Evolutionary conservation across 2,888 invertebrate species (phyloP), one percentile per base, ranked within the genome.

Genomic region (Quadroppia sp.): DNA sequence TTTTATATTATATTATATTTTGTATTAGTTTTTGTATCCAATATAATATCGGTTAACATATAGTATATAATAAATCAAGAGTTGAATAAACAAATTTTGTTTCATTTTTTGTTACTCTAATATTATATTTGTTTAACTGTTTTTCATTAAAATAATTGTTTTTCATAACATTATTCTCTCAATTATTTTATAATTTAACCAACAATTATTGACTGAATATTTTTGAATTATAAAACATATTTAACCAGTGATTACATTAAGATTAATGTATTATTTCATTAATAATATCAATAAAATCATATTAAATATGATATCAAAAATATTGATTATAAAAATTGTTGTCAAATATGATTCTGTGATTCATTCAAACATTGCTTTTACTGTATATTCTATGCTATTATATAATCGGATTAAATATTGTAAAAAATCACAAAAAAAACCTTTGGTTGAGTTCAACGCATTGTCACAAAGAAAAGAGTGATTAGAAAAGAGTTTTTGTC

Each of bases 111-210:
- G 15, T 56, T 56, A 23, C 23, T 2, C 23, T 56, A 25, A 56
- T 56, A 23, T 20, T 23, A 56, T 56, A n/a, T n/a, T n/a, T n/a
- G n/a, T n/a, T n/a, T 56, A 25, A 56, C 7, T 2, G 56, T 23
- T n/a, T n/a, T n/a, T n/a, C n/a, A n/a, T n/a, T n/a, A n/a, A n/a
- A n/a, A 56, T 56, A 59, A 59, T 53, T 53, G 59, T 59, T 59
- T 30, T 30, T 23, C 25, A 7, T 17, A n/a, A n/a, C n/a, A n/a
- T n/a, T n/a, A 59, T 59, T 28, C 59, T 30, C 28, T 59, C 59
- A 59, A 59, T 59, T 59, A 59, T 30, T 59, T 59, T 59, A 30
- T 59, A 30, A 59, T 28, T 59, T 6, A 59, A 15, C 23, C 23
- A 53, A 53, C 20, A 23, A 48, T 53, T 23, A 53, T n/a, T n/a